These are phyloP conservation scores for Dasyornis broadbenti DNA, from an alignment of 2,113 vertebrate species.

Conservation along the genomic window DNA sequence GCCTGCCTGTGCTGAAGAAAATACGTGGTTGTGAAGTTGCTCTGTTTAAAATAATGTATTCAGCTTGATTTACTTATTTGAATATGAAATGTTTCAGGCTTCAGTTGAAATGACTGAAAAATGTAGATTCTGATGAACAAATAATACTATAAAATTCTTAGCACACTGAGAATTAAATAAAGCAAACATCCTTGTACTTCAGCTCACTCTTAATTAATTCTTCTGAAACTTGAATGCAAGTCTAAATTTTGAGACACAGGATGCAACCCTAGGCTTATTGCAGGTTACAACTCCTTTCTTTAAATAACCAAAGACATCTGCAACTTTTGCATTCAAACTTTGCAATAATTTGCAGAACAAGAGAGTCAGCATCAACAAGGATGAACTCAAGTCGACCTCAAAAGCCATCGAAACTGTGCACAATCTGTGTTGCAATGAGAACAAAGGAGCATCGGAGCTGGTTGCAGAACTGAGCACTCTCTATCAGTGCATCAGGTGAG, in stretches of 20 bases:
- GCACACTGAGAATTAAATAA: neutral
- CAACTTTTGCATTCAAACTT: neutral
- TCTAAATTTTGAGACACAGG: neutral
- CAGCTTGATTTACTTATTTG: neutral
- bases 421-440: conserved; percentile 96
- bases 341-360: conserved; percentile 82
- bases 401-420: conserved; percentile 96
- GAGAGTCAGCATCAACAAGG: conserved; percentile 95
- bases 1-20: neutral
- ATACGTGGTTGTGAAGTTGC: neutral
- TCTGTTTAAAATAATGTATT: neutral
- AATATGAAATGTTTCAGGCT: neutral
- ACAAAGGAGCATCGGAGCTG: conserved; percentile 95
- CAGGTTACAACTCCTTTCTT: neutral
- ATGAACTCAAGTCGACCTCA: conserved; percentile 94
- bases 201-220: neutral
- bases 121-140: neutral
- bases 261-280: neutral
- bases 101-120: neutral
- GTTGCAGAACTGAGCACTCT: conserved; percentile 94
- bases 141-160: neutral
- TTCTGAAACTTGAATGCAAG: neutral
- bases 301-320: neutral
- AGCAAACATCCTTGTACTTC: neutral
- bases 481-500: conserved; percentile 89